Conservation (phyloP, 2,888 invertebrate species). For the Trichacis sp. region DNA sequence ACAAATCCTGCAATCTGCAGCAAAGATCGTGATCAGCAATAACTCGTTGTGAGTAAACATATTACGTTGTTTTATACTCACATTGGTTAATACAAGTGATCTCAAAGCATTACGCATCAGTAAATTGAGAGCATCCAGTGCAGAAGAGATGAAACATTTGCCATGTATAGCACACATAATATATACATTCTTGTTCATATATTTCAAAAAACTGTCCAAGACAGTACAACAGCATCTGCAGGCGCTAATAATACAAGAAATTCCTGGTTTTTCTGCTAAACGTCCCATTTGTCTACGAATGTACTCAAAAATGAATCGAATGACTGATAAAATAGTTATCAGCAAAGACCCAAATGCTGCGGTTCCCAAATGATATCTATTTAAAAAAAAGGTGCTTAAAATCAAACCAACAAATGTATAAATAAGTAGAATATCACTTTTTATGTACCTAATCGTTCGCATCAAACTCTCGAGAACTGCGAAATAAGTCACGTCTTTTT, state of each 20-base stretch:
- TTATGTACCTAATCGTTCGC: no score
- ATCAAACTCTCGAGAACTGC: no score
- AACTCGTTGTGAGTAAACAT: no score
- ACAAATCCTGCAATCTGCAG: no score
- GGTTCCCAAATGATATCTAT: constrained; percentile 80
- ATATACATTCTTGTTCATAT: constrained; percentile 89
- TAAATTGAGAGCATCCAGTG: constrained; percentile 89
- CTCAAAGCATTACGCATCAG: no score
- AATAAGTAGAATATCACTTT: no score
- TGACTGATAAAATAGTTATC: constrained; percentile 89
- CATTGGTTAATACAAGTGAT: no score
- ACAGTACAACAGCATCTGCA: constrained; percentile 86
- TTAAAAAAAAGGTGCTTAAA: background rate
- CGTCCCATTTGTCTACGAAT: constrained; percentile 79
- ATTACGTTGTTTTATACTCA: no score
- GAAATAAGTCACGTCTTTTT: no score
- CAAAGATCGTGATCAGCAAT: no score
- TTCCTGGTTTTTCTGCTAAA: constrained; percentile 77
- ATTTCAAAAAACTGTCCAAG: constrained; percentile 87
- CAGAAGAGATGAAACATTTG: constrained; percentile 89
- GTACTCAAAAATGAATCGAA: constrained; percentile 82
- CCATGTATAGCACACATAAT: constrained; percentile 97
- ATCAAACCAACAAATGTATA: no score
- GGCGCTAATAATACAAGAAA: constrained; percentile 79
- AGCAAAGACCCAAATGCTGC: constrained; percentile 83